Evolutionary conservation across 1,140 invertebrate genomes (phyloP).

Genomic region (Zaprionus taronus): DNA sequence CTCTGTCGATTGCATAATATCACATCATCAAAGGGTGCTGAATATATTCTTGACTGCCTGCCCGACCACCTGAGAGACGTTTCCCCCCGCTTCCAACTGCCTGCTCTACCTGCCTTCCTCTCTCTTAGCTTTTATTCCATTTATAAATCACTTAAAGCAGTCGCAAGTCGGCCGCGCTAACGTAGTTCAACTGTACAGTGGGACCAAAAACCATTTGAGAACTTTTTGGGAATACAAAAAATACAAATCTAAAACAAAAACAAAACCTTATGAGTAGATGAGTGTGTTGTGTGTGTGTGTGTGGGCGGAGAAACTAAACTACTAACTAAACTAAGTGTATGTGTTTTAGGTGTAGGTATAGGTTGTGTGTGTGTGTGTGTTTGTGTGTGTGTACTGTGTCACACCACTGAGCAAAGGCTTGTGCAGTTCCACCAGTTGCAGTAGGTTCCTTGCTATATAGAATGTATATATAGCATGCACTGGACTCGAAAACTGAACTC

Average conservation of each 20-base stretch:
- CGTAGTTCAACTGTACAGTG: constrained; percentile 55
- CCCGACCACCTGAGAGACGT: not conserved
- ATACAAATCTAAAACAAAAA: constrained; percentile 22
- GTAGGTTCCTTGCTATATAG: constrained; percentile 15
- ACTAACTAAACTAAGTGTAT: constrained; percentile 52
- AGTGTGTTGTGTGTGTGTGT: not conserved
- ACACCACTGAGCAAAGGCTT: constrained; percentile 65
- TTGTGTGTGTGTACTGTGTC: constrained; percentile 33
- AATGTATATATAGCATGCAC: constrained; percentile 5
- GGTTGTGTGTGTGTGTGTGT: constrained; percentile 39
- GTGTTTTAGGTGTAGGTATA: constrained; percentile 15
- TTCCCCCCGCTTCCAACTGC: not conserved
- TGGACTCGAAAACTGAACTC: constrained; percentile 10
- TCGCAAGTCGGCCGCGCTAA: constrained; percentile 52
- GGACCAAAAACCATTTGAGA: constrained; percentile 57
- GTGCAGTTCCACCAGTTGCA: constrained; percentile 6
- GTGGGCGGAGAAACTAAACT: constrained; percentile 37
- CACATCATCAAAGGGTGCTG: constrained; percentile 62
- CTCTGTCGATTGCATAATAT: constrained; percentile 59
- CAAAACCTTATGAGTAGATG: constrained; percentile 32
- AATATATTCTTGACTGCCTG: constrained; percentile 23
- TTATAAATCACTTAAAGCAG: constrained; percentile 54
- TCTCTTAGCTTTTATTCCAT: not conserved
- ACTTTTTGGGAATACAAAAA: constrained; percentile 39
- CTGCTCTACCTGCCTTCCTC: not conserved